phyloP scores from a whole-genome alignment of 2,113 vertebrate species.

The Podocnemis expansa region DNA sequence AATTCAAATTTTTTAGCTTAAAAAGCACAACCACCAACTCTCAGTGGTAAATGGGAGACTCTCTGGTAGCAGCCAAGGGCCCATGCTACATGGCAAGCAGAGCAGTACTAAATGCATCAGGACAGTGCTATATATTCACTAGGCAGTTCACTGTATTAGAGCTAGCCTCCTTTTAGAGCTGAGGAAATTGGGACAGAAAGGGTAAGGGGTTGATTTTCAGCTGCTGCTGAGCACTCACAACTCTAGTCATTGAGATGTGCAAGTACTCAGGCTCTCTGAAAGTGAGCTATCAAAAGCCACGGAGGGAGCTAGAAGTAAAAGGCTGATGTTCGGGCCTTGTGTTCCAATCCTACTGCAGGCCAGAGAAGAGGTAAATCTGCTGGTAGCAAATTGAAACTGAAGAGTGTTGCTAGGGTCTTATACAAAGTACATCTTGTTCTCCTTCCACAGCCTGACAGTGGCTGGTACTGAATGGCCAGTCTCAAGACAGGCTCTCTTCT shows the following conservation, averaged over 20 bases:
- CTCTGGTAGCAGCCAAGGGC: background rate
- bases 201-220: background rate
- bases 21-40: background rate
- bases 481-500: background rate
- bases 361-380: background rate
- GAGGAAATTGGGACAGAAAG: accelerated
- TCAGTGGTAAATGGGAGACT: background rate
- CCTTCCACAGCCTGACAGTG: background rate
- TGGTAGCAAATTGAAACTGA: background rate
- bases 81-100: background rate
- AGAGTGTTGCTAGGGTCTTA: background rate
- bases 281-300: background rate
- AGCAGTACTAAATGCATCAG: background rate
- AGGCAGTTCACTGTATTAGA: background rate
- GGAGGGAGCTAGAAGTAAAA: background rate
- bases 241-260: background rate
- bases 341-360: background rate
- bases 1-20: constrained; percentile 2
- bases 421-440: background rate
- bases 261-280: background rate
- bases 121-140: accelerated
- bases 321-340: background rate
- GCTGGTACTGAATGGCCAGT: background rate
- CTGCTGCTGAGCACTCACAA: background rate
- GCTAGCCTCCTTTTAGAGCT: background rate